Evolutionary conservation across 1,140 invertebrate genomes (phyloP).

Genomic region (Drosophila sproati): DNA sequence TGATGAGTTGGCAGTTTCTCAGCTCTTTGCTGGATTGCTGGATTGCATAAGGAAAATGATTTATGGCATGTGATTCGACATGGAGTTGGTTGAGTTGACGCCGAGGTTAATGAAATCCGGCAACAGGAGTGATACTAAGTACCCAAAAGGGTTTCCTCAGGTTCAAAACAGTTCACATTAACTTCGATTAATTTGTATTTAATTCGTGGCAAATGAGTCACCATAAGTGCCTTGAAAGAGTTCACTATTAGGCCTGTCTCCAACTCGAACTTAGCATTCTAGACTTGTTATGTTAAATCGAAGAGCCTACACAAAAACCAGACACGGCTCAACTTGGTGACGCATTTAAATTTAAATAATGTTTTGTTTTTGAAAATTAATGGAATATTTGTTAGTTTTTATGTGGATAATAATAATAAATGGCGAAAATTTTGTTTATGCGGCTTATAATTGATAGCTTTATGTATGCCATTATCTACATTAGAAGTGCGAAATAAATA

Average conservation of each 20-base stretch:
- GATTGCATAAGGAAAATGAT: slow-evolving; percentile 80
- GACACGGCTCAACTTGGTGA: slow-evolving; percentile 21
- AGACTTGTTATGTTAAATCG: slow-evolving; percentile 40
- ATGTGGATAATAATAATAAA: not conserved
- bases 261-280: slow-evolving; percentile 7
- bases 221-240: not conserved
- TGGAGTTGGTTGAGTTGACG: slow-evolving; percentile 42
- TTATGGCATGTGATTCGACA: slow-evolving; percentile 69
- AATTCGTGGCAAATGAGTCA: slow-evolving; percentile 14
- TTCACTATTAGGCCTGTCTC: not conserved
- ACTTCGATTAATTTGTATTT: slow-evolving; percentile 8
- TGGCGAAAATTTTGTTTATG: slow-evolving; percentile 21
- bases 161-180: slow-evolving; percentile 7
- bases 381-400: slow-evolving; percentile 42
- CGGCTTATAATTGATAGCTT: not conserved
- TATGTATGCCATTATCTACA: not conserved
- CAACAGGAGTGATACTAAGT: slow-evolving; percentile 60
- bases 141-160: slow-evolving; percentile 29
- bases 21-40: slow-evolving; percentile 18
- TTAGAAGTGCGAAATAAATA: not conserved
- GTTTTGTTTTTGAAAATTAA: slow-evolving; percentile 21
- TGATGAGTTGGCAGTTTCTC: slow-evolving; percentile 47
- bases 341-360: slow-evolving; percentile 45
- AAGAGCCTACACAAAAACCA: slow-evolving; percentile 9
- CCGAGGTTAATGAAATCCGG: slow-evolving; percentile 68